A percentile compares a stretch with the other conserved stretches of the same genome.
Evolutionary conservation across 2,113 vertebrate genomes (phyloP).

Genomic region (Piaya cayana): DNA sequence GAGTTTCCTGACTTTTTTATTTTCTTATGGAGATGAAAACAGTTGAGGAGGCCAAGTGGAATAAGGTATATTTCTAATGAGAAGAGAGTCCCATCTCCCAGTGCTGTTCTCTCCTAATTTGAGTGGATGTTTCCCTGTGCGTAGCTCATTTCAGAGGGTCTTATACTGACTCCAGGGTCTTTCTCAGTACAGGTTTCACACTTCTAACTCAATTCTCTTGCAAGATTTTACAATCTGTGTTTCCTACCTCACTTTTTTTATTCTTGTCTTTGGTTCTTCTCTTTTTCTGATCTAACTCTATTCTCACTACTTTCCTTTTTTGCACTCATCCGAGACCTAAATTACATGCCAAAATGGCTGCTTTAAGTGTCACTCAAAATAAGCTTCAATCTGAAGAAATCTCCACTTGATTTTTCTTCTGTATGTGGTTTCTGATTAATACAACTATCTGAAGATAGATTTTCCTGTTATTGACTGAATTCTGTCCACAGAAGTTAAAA

Average conservation of each 20-base stretch:
- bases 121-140: not conserved
- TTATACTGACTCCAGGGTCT: not conserved
- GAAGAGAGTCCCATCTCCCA: not conserved
- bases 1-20: not conserved
- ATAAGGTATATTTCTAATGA: not conserved
- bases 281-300: not conserved
- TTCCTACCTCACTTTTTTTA: not conserved
- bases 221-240: not conserved
- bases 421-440: not conserved
- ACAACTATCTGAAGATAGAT: not conserved
- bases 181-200: not conserved
- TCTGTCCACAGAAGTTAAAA: not conserved
- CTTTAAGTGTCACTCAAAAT: not conserved
- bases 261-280: not conserved
- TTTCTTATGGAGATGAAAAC: not conserved
- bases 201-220: not conserved
- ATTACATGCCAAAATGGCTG: not conserved
- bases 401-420: not conserved
- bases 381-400: not conserved
- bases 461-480: not conserved
- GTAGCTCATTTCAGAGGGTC: not conserved
- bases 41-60: not conserved
- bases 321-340: not conserved
- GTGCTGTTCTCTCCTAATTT: rapidly evolving
- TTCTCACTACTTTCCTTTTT: not conserved